phyloP scores from a whole-genome alignment of 2,888 invertebrate genomes.

The Apotomis betuletana region DNA sequence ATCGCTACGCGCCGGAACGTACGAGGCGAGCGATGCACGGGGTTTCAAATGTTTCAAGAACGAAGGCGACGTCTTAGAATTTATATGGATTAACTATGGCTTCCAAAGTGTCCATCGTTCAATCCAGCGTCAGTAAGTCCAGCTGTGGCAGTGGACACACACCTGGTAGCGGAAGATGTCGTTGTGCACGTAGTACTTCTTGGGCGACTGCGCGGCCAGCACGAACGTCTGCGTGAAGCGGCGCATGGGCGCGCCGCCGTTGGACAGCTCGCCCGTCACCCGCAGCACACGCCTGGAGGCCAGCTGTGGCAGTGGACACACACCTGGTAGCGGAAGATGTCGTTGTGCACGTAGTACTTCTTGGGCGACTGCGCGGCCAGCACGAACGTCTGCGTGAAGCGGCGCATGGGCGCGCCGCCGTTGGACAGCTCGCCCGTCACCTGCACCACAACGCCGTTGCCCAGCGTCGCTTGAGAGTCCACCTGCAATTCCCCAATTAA shows the following conservation, averaged over 20 bases:
- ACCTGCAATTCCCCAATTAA: conserved; percentile 76
- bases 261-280: conserved; percentile 98
- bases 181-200: conserved; percentile 99
- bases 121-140: too few species aligned
- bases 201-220: conserved; percentile 96
- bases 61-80: too few species aligned
- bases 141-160: not conserved
- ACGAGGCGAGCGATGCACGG: too few species aligned
- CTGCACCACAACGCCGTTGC: conserved; percentile 97
- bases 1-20: too few species aligned
- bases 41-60: too few species aligned
- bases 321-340: conserved; percentile 98
- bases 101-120: too few species aligned
- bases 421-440: conserved; percentile 98
- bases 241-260: conserved; percentile 98
- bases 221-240: conserved; percentile 99
- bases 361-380: conserved; percentile 97
- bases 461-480: conserved; percentile 96
- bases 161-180: conserved; percentile 99
- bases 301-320: too few species aligned
- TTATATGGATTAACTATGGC: too few species aligned
- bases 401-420: conserved; percentile 97
- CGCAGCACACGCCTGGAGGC: conserved; percentile 92
- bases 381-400: conserved; percentile 98
- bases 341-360: conserved; percentile 99